Evolutionary conservation across 2,113 vertebrate species (phyloP), one percentile per base, ranked within the genome.

Genomic region (Prionailurus bengalensis): DNA sequence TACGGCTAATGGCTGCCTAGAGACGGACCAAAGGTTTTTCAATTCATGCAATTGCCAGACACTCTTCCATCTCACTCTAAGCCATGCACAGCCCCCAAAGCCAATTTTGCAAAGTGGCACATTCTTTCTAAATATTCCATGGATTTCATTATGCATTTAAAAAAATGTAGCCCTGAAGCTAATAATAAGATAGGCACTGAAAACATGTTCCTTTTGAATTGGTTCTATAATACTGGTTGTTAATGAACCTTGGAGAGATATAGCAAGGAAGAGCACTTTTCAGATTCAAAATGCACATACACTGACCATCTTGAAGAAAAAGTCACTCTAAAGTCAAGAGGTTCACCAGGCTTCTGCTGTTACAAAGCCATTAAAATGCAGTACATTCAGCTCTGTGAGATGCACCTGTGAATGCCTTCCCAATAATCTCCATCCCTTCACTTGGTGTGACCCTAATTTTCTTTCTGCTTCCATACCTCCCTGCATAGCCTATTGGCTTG

Each of bases 161-260:
- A 87, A 96, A 92, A 86, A 88, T n/a, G 83, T 71, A 97, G 95
- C 66, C 73, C 98, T 16, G 63, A 65, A 93, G 93, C 93, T 71
- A 97, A 98, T 68, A 96, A 96, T 94, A 97, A 96, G 89, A 84
- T 73, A 95, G 91, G 98, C 92, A 74, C 78, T 88, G 92, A 94
- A 97, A 27, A 31, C 78, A 89, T 25, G n/a, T 97, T 97, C 80
- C 94, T 86, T 96, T 96, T 97, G 95, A 96, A 73, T 96, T 90
- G 86, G 21, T 93, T 97, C 76, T 91, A 53, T 23, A 91, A 94
- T 79, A 94, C 39, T 80, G 66, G 73, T 36, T 17, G 0, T 86
- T 98, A 98, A 98, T 78, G 86, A 98, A 61, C 90, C 97, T 95
- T 19, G 61, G 68, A 86, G 97, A 78, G 98, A 98, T 61, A 87